Percentiles rank a stretch among this genome's conserved stretches.
Evolutionary conservation across 2,113 vertebrate genomes (phyloP).

Genomic region (Poicephalus meyeri): DNA sequence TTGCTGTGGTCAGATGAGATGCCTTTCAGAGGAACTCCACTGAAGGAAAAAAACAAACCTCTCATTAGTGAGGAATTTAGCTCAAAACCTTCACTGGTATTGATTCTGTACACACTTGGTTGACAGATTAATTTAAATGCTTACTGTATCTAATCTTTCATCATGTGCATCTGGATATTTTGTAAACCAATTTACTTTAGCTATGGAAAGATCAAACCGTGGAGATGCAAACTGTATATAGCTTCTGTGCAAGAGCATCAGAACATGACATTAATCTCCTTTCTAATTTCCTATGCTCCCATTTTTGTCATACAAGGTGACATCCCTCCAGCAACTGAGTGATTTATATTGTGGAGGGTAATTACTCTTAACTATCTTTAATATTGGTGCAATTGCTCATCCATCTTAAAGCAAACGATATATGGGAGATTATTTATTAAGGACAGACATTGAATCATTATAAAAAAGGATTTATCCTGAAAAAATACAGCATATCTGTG

Average conservation of each 20-base stretch:
- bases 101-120: not conserved
- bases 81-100: not conserved
- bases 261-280: slow-evolving; percentile 57
- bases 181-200: slow-evolving; percentile 32
- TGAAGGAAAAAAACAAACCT: not conserved
- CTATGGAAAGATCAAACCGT: not conserved
- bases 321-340: slow-evolving; percentile 15
- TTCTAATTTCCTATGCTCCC: slow-evolving; percentile 46
- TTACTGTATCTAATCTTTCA: slow-evolving; percentile 38
- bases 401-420: slow-evolving; percentile 19
- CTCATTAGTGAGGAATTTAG: slow-evolving; percentile 1
- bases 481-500: not conserved
- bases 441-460: not conserved
- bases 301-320: slow-evolving; percentile 46
- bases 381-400: slow-evolving; percentile 42
- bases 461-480: not conserved
- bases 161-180: not conserved
- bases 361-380: slow-evolving; percentile 59
- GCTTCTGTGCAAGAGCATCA: slow-evolving; percentile 14
- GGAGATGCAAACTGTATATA: slow-evolving; percentile 9
- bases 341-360: slow-evolving; percentile 52
- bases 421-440: slow-evolving; percentile 39
- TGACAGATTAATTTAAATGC: slow-evolving; percentile 31
- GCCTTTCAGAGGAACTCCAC: not conserved
- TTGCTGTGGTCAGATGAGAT: not conserved